These are phyloP conservation scores for Pyrrhosoma nymphula DNA, from an alignment of 2,888 invertebrate genomes.

Conservation along the genomic window DNA sequence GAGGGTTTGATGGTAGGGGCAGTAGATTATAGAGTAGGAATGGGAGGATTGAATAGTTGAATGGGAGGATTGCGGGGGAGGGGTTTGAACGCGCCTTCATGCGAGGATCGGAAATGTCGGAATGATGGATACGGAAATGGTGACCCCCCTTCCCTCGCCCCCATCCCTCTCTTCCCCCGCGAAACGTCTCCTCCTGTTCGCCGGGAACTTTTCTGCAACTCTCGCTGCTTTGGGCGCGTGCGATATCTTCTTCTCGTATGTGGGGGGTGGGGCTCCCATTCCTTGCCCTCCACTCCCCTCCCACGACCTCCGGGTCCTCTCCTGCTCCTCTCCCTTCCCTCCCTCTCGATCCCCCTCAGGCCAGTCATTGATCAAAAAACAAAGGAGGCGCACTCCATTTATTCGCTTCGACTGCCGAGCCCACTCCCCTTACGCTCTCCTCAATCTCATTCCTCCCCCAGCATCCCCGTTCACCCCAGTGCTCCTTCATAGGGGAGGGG, in stretches of 20 bases:
- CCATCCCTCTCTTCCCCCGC: not conserved
- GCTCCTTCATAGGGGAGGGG: not conserved
- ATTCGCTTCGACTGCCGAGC: not conserved
- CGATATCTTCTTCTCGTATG: not conserved
- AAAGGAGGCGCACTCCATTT: conserved; percentile 1
- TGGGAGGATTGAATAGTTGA: not conserved
- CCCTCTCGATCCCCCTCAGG: not conserved
- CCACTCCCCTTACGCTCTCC: not conserved
- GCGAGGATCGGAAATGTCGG: conserved; percentile 27
- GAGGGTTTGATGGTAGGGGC: too few relatives aligned
- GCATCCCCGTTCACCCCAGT: not conserved
- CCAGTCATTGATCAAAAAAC: conserved; percentile 7
- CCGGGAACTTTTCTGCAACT: conserved; percentile 1
- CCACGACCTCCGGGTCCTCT: not conserved
- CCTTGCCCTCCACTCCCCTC: too few relatives aligned
- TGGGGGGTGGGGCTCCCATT: too few relatives aligned
- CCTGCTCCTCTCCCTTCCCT: not conserved
- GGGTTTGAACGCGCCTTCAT: not conserved
- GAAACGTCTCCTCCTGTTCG: not conserved
- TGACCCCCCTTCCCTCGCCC: not conserved
- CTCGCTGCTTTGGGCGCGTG: not conserved
- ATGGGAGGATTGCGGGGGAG: not conserved
- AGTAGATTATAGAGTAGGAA: not conserved
- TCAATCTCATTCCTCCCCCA: not conserved
- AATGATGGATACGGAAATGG: conserved; percentile 36